A percentile compares a stretch with the other conserved stretches of the same genome.
These are phyloP conservation scores for Papilio xuthus DNA, from an alignment of 1,140 invertebrate genomes.

Conservation along the genomic window DNA sequence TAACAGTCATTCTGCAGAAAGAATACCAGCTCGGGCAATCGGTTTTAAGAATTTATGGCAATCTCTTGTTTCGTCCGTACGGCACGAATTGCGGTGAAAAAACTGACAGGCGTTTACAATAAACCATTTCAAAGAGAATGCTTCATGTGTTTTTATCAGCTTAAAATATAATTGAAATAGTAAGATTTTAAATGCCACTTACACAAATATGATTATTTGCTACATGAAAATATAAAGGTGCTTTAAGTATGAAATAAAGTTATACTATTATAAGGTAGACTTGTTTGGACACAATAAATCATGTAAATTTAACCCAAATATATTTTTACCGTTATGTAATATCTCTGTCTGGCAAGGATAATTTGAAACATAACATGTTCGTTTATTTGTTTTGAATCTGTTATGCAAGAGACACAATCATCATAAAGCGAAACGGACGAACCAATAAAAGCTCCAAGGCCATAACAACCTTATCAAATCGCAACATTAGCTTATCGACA, in stretches of 20 bases:
- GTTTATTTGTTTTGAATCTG: neutral
- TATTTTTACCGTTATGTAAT: neutral
- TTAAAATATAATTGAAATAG: neutral
- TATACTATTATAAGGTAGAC: neutral
- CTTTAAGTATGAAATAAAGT: too few relatives aligned
- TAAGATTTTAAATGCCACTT: neutral
- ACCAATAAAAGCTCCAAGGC: neutral
- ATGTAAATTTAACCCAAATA: neutral
- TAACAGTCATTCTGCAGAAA: slow-evolving; percentile 43
- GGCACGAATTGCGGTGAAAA: slow-evolving; percentile 13
- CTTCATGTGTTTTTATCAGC: neutral
- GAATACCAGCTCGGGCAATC: slow-evolving; percentile 49
- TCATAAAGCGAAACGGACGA: neutral
- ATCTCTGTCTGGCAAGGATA: neutral
- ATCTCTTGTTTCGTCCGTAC: neutral
- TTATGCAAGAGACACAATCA: neutral
- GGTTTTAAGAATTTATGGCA: slow-evolving; percentile 47
- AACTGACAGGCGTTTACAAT: neutral
- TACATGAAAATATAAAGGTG: neutral
- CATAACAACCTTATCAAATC: slow-evolving; percentile 13
- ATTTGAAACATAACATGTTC: neutral
- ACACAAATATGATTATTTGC: neutral
- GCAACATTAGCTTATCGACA: neutral
- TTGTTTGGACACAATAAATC: neutral
- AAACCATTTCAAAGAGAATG: neutral